These are phyloP conservation scores for Crocallis elinguaria DNA, from an alignment of 2,888 invertebrate genomes.

Conservation along the genomic window DNA sequence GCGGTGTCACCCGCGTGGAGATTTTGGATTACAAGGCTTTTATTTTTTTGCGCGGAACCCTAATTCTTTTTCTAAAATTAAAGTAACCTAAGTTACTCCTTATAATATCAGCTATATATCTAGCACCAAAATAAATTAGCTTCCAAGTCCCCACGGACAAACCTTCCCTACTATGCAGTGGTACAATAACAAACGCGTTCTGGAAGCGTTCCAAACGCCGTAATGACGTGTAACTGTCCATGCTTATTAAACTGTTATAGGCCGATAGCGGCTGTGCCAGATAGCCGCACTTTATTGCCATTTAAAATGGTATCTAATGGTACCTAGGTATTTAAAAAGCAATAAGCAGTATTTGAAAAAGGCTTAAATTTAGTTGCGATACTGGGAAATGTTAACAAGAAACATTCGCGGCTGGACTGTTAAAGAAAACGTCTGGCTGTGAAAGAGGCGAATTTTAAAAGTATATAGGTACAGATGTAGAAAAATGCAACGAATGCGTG, in stretches of 20 bases:
- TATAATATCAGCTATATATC: not conserved
- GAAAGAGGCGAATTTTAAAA: too few species aligned
- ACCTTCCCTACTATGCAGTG: not conserved
- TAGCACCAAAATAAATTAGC: not conserved
- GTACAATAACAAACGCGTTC: slow-evolving; percentile 32
- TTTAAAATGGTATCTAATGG: slow-evolving; percentile 18
- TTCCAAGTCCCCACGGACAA: not conserved
- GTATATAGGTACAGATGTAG: too few species aligned
- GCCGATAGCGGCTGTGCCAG: slow-evolving; percentile 20
- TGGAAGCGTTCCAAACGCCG: slow-evolving; percentile 37
- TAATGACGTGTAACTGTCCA: slow-evolving; percentile 35
- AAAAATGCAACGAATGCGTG: too few species aligned
- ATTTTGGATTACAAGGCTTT: too few species aligned
- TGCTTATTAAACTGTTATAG: slow-evolving; percentile 27
- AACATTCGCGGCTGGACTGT: too few species aligned
- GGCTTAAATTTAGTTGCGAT: not conserved
- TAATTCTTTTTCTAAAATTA: too few species aligned
- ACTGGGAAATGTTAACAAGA: not conserved
- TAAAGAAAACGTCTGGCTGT: too few species aligned
- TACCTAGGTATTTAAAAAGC: slow-evolving; percentile 19
- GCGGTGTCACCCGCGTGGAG: too few species aligned
- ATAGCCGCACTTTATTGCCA: slow-evolving; percentile 21
- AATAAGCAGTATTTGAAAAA: not conserved
- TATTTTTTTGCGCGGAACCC: too few species aligned
- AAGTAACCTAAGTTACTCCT: too few species aligned